Evolutionary conservation across 1,140 invertebrate genomes (phyloP), one percentile per base, ranked within the genome.

Genomic region (Metopolophium dirhodum): DNA sequence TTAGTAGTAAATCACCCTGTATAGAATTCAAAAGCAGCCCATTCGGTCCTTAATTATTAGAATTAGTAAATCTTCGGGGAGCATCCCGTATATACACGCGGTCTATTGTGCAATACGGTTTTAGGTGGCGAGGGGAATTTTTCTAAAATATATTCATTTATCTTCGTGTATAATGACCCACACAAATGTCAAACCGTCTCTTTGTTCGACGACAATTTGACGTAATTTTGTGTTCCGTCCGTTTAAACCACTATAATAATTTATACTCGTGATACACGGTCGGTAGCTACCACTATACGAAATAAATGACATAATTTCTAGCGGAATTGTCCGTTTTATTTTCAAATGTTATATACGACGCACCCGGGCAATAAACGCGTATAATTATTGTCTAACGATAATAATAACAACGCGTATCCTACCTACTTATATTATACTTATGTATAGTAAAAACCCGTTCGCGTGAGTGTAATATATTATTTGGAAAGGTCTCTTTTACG

Each of bases 121-220:
- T 47, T 47, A 14, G 41, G 30, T 26, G 14, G 47, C 85, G 45
- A 86, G 85, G 85, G 85, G 85, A 86, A 86, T 86, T 47, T 85
- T 86, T 47, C 14, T 0, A 54, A 86, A 86, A 86, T 45, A 86
- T 86, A 47, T 61, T 68, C 89, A 90, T 90, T 68, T 90, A 90
- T 90, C 89, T 90, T 45, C 37, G 89, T 45, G 89, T 90, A 54
- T 54, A 90, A 90, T 90, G 89, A 90, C 89, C 89, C 89, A 68
- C 89, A 61, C 89, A 20, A 90, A 90, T n/a, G 89, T 90, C 89
- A 54, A 61, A 90, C 88, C 51, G 37, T 61, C 89, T 68, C 37
- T 18, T 90, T 90, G 89, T 68, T 45, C 89, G 57, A 68, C 89
- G 51, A 90, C 89, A 47, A 61, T 68, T 41, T 45, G 57, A 90